Conservation (phyloP, 2,888 invertebrate species). For the Aspidiotus rigidus region DNA sequence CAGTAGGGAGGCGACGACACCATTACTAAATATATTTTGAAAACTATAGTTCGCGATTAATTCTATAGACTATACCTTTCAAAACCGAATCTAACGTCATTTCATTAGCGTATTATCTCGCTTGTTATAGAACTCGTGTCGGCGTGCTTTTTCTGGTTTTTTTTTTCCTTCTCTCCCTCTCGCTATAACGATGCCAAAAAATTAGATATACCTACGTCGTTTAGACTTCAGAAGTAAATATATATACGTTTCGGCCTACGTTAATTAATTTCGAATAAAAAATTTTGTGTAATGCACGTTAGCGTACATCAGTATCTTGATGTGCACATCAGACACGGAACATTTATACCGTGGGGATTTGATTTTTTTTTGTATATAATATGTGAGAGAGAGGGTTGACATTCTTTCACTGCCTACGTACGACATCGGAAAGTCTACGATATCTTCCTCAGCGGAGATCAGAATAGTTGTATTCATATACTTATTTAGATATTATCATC, state of each 20-base stretch:
- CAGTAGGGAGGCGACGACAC: background rate
- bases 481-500: no score
- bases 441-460: no score
- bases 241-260: background rate
- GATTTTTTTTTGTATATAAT: no score
- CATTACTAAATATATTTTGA: background rate
- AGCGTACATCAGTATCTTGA: no score
- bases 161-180: background rate
- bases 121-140: background rate
- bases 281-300: no score
- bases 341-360: no score
- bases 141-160: no score
- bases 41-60: background rate
- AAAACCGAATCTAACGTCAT: background rate
- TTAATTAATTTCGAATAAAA: slow-evolving; percentile 1
- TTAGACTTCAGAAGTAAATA: background rate
- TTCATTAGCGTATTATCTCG: background rate
- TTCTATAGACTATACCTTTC: background rate
- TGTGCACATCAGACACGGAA: no score
- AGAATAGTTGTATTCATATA: no score
- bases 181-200: background rate
- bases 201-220: background rate
- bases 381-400: no score
- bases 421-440: no score
- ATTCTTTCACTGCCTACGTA: no score